These are phyloP conservation scores for Podiceps cristatus DNA, from an alignment of 2,113 vertebrate species.

Conservation along the genomic window DNA sequence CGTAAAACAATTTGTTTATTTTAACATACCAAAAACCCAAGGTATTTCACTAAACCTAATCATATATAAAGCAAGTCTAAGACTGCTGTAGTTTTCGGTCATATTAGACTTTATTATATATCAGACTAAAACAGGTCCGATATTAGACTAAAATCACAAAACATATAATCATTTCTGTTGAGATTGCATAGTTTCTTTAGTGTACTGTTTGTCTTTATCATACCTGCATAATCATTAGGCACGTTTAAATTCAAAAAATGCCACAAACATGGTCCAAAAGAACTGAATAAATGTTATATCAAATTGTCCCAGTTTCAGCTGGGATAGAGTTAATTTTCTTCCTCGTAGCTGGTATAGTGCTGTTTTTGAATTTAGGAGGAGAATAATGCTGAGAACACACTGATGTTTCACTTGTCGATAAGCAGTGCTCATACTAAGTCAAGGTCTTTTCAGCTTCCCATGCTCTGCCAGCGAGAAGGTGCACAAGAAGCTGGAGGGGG, in stretches of 20 bases:
- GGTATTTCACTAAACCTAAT: background rate
- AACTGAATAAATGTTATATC: background rate
- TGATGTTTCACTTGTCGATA: too few species aligned
- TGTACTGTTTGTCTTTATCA: background rate
- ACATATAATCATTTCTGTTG: background rate
- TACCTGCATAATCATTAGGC: rapidly evolving
- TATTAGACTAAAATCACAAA: background rate
- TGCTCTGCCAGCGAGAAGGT: too few species aligned
- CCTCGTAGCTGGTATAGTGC: too few species aligned
- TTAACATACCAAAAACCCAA: background rate
- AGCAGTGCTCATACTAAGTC: too few species aligned
- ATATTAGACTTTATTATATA: too few species aligned
- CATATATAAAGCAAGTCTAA: background rate
- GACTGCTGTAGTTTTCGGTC: background rate
- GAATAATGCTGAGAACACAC: too few species aligned
- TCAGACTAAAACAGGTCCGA: too few species aligned
- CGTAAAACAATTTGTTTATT: slow-evolving; percentile 18
- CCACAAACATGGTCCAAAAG: background rate
- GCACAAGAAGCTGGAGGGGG: too few species aligned
- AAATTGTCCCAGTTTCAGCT: too few species aligned
- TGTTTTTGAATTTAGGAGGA: too few species aligned
- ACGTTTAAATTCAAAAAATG: background rate
- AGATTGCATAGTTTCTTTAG: background rate
- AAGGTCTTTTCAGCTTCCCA: too few species aligned
- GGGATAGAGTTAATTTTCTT: too few species aligned